Evolutionary conservation across 92 coral and sea anemone genomes (phyloP).

Genomic region (Porites divaricata): DNA sequence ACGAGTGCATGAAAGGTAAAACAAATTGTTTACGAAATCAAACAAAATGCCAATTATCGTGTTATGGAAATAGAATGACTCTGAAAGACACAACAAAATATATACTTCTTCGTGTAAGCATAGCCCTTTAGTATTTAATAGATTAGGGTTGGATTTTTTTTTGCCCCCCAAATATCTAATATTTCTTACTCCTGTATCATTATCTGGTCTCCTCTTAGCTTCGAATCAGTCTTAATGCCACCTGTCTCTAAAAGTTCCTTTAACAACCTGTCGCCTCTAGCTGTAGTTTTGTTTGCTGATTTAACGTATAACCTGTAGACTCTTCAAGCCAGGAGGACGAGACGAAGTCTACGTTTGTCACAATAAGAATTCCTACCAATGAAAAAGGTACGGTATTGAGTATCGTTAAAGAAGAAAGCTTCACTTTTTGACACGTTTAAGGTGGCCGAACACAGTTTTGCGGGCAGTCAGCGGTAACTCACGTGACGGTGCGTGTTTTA

Average conservation of each 20-base stretch:
- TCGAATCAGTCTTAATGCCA: not conserved
- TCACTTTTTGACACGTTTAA: too few relatives aligned
- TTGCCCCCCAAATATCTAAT: too few relatives aligned
- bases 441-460: too few relatives aligned
- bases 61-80: not conserved
- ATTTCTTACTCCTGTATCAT: not conserved
- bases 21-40: not conserved
- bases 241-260: constrained; percentile 13
- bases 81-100: not conserved
- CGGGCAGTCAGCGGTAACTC: too few relatives aligned
- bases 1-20: not conserved
- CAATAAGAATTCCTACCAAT: constrained; percentile 31
- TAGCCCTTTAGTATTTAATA: not conserved
- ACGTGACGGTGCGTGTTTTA: too few relatives aligned
- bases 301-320: constrained; percentile 2
- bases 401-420: too few relatives aligned
- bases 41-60: not conserved
- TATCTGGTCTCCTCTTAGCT: not conserved
- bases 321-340: constrained; percentile 6
- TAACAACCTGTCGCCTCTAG: constrained; percentile 8
- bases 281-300: not conserved
- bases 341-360: constrained; percentile 36
- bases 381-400: constrained; percentile 16
- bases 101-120: not conserved
- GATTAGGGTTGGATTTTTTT: not conserved